Evolutionary conservation across 2,797 vertebrate genomes (phyloP), one percentile per base, ranked within the genome.

Genomic region (Amniataba percoides): DNA sequence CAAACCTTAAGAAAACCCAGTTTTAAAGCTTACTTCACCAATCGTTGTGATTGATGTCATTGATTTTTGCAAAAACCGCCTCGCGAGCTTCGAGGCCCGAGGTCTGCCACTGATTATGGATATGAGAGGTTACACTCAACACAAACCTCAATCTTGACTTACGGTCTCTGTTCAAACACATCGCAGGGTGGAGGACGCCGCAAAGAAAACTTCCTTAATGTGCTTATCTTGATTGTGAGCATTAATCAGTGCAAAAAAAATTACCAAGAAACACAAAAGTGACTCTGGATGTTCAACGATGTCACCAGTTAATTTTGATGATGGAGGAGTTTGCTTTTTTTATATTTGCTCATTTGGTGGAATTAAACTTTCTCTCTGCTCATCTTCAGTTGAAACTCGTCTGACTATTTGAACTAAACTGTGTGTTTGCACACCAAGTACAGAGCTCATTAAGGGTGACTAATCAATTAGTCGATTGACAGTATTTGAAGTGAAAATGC

Each of bases 81-180:
- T 78, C 55, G 48, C 9, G 40, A 70, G 68, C 57, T 58, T 75
- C 0, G 12, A 77, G 74, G 19, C 52, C 42, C 46, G 71, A 82
- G 66, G 56, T 79, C 79, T 85, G 84, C 74, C 56, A 21, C 52
- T 63, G 80, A 89, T 88, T 88, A 87, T 31, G 75, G 71, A 83
- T 80, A 39, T 10, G 59, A 86, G 71, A 21, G 31, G 45, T 19
- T 64, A 14, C 21, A 15, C 3, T 90, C 58, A 53, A 71, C 16
- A 13, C 51, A 65, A 76, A 62, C 72, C 63, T 82, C 69, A 77
- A 48, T 46, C 36, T 49, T 67, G 39, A 85, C n/a, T 68, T 77
- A 43, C 40, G 64, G 60, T 72, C 43, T 71, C 23, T 39, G 34
- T 63, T 68, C 39, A 65, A 76, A 59, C 27, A 27, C 11, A 77